A percentile compares a stretch with the other conserved stretches of the same genome.
Conservation (phyloP, 2,113 vertebrate genomes). For the Syrmaticus mikado region DNA sequence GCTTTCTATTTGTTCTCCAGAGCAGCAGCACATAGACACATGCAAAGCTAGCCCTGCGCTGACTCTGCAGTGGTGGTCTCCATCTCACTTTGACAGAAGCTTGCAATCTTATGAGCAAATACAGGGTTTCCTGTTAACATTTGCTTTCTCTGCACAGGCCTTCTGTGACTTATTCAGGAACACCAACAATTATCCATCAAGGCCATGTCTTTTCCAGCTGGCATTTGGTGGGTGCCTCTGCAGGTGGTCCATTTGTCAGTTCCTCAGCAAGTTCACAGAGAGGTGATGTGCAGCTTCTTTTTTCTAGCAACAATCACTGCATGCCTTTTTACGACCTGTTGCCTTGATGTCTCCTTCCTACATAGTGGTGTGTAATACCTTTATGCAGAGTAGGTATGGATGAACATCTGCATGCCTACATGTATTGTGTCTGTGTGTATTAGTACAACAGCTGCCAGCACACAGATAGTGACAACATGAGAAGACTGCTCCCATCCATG, state of each 20-base stretch:
- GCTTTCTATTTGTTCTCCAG: slow-evolving; percentile 49
- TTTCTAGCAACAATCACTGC: background rate
- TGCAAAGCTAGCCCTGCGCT: background rate
- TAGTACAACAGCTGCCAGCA: background rate
- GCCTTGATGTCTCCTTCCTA: background rate
- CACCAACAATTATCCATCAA: background rate
- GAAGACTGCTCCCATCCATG: fast-evolving
- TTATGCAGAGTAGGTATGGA: background rate
- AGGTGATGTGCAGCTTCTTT: background rate
- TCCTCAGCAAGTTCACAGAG: background rate
- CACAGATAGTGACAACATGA: background rate
- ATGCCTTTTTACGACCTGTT: background rate
- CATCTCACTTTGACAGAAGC: background rate
- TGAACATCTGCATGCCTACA: background rate
- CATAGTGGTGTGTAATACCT: background rate
- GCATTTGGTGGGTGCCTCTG: background rate
- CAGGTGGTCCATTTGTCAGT: background rate
- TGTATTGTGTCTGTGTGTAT: background rate
- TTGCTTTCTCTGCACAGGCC: background rate
- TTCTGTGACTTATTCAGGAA: background rate
- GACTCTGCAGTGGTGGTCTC: background rate
- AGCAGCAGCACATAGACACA: slow-evolving; percentile 42
- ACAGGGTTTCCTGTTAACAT: background rate
- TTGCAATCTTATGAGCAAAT: background rate
- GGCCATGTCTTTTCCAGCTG: background rate